Conservation (phyloP, 2,113 vertebrate genomes). For the Porphyrio hochstetteri region DNA sequence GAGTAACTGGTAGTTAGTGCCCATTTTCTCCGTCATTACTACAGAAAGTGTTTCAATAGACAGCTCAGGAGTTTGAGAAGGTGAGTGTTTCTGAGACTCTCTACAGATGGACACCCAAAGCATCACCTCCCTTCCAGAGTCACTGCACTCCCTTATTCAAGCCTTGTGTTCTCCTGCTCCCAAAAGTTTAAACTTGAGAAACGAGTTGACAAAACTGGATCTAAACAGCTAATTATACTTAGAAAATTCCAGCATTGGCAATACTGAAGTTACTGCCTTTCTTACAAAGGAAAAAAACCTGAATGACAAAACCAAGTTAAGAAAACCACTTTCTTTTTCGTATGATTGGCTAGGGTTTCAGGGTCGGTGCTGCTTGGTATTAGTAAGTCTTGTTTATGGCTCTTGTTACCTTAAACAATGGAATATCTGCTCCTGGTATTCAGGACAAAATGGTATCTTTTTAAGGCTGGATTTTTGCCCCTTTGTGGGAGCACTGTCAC, state of each 20-base stretch:
- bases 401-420: not conserved
- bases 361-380: not conserved
- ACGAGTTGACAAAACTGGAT: not conserved
- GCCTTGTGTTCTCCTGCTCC: not conserved
- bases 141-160: not conserved
- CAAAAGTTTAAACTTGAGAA: not conserved
- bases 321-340: not conserved
- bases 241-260: not conserved
- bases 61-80: not conserved
- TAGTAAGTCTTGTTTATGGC: not conserved
- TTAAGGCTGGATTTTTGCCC: not conserved
- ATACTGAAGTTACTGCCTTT: not conserved
- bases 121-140: not conserved
- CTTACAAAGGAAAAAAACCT: not conserved
- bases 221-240: not conserved
- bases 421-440: not conserved
- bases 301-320: not conserved
- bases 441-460: rapidly evolving
- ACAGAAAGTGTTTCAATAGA: not conserved
- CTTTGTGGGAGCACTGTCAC: not conserved
- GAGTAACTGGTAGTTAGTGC: not conserved
- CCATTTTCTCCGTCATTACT: rapidly evolving
- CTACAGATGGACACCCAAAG: not conserved
- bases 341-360: not conserved
- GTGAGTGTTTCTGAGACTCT: rapidly evolving